Conservation (phyloP, 2,797 vertebrate species). For the Sandelia bainsii region DNA sequence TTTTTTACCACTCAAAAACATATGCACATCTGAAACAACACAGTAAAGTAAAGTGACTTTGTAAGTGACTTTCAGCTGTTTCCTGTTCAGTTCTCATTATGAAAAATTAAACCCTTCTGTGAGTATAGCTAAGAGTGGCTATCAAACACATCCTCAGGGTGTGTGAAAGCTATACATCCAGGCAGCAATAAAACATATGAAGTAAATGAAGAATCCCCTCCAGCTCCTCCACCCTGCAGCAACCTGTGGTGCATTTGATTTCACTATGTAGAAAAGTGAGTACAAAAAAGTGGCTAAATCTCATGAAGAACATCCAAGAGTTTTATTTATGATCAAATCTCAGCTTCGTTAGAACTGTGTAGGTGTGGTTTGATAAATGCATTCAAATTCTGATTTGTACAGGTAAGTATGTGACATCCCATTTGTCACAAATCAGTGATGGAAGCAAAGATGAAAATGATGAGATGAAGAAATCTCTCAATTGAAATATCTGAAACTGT, state of each 20-base stretch:
- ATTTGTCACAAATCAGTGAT: not conserved
- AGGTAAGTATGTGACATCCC: not conserved
- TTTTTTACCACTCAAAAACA: not conserved
- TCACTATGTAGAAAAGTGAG: not conserved
- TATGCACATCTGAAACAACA: not conserved
- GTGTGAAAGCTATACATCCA: not conserved
- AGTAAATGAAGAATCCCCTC: not conserved
- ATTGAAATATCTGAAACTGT: not conserved
- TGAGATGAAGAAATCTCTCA: not conserved
- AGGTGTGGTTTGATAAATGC: too few relatives aligned
- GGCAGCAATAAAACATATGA: not conserved
- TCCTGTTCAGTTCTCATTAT: not conserved
- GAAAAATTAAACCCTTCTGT: not conserved
- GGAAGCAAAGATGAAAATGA: not conserved
- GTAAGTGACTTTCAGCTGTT: not conserved
- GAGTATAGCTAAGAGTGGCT: not conserved
- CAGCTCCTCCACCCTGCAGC: slow-evolving; percentile 16
- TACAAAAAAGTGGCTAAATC: too few relatives aligned
- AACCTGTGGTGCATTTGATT: slow-evolving; percentile 20
- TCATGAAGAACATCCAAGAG: not conserved
- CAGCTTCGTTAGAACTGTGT: not conserved
- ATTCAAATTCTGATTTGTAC: not conserved
- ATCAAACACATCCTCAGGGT: not conserved
- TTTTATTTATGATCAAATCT: not conserved
- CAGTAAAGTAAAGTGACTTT: not conserved